These are phyloP conservation scores for Temnothorax longispinosus DNA, from an alignment of 1,140 invertebrate species.

Conservation along the genomic window DNA sequence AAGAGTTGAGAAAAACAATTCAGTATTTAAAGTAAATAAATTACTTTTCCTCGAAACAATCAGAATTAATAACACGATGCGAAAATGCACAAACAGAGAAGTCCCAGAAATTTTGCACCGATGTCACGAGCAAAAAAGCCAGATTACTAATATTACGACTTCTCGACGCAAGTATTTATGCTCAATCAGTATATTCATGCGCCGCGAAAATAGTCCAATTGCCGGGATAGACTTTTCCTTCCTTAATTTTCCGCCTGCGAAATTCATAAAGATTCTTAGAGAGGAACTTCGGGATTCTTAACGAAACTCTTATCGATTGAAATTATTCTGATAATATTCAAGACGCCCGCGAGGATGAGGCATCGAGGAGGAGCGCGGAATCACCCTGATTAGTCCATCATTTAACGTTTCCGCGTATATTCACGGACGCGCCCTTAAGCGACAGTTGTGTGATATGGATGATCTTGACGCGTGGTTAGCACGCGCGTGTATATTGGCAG, in stretches of 20 bases:
- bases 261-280: background rate
- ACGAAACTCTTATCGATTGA: background rate
- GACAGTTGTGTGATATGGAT: background rate
- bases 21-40: background rate
- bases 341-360: background rate
- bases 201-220: background rate
- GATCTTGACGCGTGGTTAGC: background rate
- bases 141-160: background rate
- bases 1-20: constrained; percentile 1
- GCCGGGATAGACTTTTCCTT: background rate
- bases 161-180: background rate
- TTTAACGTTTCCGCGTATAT: background rate
- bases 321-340: background rate
- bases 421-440: background rate
- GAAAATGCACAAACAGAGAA: background rate
- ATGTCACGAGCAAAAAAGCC: background rate
- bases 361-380: background rate
- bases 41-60: background rate
- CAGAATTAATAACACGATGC: background rate
- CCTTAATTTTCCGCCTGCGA: background rate
- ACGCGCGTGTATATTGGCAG: background rate
- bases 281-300: background rate
- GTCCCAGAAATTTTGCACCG: background rate
- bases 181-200: background rate
- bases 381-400: constrained; percentile 12